Evolutionary conservation across 2,113 vertebrate species (phyloP), one percentile per base, ranked within the genome.

Genomic region (Corydoras maculifer): DNA sequence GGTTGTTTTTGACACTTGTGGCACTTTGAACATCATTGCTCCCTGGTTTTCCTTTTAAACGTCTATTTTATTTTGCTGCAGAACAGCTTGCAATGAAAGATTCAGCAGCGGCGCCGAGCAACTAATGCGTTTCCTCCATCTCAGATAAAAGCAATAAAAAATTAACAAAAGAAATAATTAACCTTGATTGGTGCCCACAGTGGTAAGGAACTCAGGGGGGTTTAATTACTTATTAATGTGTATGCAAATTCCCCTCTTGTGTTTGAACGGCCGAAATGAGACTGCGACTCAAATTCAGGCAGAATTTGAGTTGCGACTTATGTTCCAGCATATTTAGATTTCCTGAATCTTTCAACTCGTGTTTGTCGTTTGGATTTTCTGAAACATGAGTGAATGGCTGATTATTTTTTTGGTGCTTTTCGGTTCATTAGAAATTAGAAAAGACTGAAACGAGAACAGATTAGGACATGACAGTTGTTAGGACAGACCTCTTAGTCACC

Each of bases 51-150:
- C 71, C 79, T 82, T 80, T 53, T 78, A 82, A 81, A 82, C 76
- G 79, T 71, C 77, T 85, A 79, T 87, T 89, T 87, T 89, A 83
- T 86, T 90, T 86, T 84, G 78, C 86, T 82, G 78, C 78, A 74
- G 82, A 88, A 88, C 89, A 90, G 81, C 87, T 87, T 90, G 85
- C 77, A 84, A 88, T 94, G 49, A 93, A 94, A 92, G 87, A 92
- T 94, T 93, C 68, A 96, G 88, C 75, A 82, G 80, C 83, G 9
- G 51, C 82, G 85, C 87, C 83, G 91, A 92, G 90, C 89, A 85
- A 89, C 90, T 94, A 94, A 96, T 93, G 93, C 89, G 92, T 87
- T 94, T 94, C 89, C 90, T 91, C 83, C 87, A 85, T 92, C 86
- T 83, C 82, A 82, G 85, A 89, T 90, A 85, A 84, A 83, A 83